These are phyloP conservation scores for Prionace glauca DNA, from an alignment of 2,797 vertebrate genomes.

Conservation along the genomic window DNA sequence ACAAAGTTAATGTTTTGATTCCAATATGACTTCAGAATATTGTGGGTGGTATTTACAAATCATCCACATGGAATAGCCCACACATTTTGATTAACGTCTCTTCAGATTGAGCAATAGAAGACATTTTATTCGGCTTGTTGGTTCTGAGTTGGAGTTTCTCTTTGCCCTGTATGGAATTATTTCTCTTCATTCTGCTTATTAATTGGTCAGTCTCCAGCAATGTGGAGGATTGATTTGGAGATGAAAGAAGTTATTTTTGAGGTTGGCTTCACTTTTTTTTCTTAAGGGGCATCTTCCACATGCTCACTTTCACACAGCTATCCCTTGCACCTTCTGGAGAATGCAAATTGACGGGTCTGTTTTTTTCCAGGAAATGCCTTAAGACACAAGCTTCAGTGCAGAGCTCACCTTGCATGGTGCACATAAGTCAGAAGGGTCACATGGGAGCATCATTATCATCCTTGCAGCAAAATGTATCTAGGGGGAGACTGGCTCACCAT, in stretches of 20 bases:
- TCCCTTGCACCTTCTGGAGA: neutral
- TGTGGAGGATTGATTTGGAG: neutral
- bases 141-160: neutral
- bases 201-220: constrained; percentile 19
- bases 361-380: neutral
- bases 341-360: neutral
- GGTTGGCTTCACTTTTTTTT: neutral
- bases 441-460: neutral
- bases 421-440: neutral
- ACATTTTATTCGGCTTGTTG: neutral
- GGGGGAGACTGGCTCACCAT: neutral
- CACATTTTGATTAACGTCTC: neutral
- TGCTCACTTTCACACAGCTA: neutral
- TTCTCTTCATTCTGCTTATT: neutral
- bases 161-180: neutral
- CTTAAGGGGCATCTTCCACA: neutral
- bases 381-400: neutral
- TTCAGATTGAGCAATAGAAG: neutral
- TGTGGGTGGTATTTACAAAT: neutral
- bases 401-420: neutral
- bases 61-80: neutral
- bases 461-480: neutral
- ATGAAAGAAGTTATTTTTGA: neutral
- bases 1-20: too few species aligned
- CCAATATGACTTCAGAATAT: too few species aligned